Conservation (phyloP, 2,888 invertebrate species). For the Cephus rjabovi region DNA sequence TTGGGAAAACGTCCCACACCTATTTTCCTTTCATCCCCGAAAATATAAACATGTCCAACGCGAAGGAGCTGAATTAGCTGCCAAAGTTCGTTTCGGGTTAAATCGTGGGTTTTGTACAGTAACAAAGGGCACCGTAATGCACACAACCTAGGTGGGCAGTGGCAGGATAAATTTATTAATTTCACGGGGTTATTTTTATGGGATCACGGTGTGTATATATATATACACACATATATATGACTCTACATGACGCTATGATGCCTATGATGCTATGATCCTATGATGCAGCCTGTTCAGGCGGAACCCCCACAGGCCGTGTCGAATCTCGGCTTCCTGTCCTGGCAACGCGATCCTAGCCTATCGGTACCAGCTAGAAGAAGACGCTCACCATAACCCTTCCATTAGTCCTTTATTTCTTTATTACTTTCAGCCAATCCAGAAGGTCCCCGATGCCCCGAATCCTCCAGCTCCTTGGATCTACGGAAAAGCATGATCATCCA, state of each 20-base stretch:
- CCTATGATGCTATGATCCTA: slow-evolving; percentile 7
- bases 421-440: background rate
- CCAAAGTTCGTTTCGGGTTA: slow-evolving; percentile 1
- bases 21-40: background rate
- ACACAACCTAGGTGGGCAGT: slow-evolving; percentile 20
- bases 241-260: slow-evolving; percentile 16
- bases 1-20: background rate
- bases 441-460: background rate
- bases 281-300: slow-evolving; percentile 36
- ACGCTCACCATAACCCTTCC: slow-evolving; percentile 9
- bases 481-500: background rate
- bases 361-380: background rate
- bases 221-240: background rate
- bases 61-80: background rate
- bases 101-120: background rate
- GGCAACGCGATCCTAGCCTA: background rate
- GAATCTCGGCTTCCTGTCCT: slow-evolving; percentile 45
- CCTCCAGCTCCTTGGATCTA: background rate
- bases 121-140: slow-evolving; percentile 7
- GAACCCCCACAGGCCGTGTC: slow-evolving; percentile 46
- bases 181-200: slow-evolving; percentile 37
- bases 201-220: slow-evolving; percentile 4
- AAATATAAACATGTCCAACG: background rate
- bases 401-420: slow-evolving; percentile 2
- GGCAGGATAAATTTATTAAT: slow-evolving; percentile 36